Evolutionary conservation across 1,140 invertebrate species (phyloP).

Genomic region (Achroia grisella): DNA sequence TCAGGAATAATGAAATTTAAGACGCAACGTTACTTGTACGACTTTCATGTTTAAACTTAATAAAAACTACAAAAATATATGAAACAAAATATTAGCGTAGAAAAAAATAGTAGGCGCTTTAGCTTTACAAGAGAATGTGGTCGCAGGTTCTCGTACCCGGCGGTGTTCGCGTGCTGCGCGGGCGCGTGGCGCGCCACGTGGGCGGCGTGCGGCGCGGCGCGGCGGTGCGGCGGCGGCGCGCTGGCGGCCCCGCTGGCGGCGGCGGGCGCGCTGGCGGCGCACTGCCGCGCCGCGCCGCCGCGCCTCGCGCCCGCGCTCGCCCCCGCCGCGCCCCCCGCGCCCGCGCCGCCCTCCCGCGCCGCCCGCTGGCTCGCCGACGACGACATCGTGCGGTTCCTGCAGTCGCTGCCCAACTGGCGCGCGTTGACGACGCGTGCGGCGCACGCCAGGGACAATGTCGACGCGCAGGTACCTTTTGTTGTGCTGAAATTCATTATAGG

Average conservation of each 20-base stretch:
- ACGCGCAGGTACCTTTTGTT: too few species aligned
- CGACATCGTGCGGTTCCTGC: constrained; percentile 93
- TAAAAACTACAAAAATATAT: too few species aligned
- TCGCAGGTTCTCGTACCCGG: constrained; percentile 11
- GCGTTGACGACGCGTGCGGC: constrained; percentile 35
- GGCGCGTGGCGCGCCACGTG: constrained; percentile 21
- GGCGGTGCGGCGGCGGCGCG: constrained; percentile 27
- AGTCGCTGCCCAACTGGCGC: constrained; percentile 72
- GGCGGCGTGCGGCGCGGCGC: constrained; percentile 20
- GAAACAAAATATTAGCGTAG: too few species aligned
- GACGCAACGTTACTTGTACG: too few species aligned
- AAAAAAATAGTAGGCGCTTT: too few species aligned
- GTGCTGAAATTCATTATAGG: too few species aligned
- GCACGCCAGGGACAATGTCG: constrained; percentile 3
- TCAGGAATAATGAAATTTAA: too few species aligned
- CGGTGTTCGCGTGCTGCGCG: constrained; percentile 31
- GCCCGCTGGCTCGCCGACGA: constrained; percentile 95
- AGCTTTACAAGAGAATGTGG: too few species aligned
- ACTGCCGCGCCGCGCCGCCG: constrained; percentile 49
- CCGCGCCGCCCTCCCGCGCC: constrained; percentile 84
- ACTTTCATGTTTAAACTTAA: too few species aligned
- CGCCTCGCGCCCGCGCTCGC: constrained; percentile 73
- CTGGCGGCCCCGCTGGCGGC: constrained; percentile 14
- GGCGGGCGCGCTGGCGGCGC: constrained; percentile 10
- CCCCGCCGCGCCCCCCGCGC: constrained; percentile 83